Base-by-base conservation (phyloP, 1,140 invertebrate species). In the Arion vulgaris region DNA sequence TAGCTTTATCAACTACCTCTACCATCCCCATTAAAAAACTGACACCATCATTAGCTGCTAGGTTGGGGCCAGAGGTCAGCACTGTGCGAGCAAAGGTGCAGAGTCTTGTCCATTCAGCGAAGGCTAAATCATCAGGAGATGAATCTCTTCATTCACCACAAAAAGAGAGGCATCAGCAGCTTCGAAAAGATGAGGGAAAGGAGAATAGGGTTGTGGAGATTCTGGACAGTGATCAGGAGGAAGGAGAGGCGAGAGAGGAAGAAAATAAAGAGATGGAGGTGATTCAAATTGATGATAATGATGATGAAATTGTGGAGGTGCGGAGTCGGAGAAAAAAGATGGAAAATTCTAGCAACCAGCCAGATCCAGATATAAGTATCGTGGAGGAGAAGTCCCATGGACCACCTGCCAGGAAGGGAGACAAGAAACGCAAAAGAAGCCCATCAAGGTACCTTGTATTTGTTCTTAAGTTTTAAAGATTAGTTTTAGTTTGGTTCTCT, bases 341-440 rank as follows among this genome's bases (percentile, higher is more conserved):
- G 26, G 72, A 83, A 69, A 86, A 74, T 49, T 82, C 85, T 82
- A 81, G 83, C 80, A 84, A 28, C 34, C 2, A 19, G 23, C 57
- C n/a, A 66, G 41, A 81, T 26, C 73, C 26, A n/a, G 57, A 79
- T 76, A 15, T 84, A 1, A 68, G 51, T 34, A 73, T 81, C 7
- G 51, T 77, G 45, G 79, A 68, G 78, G 74, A 84, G 34, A 68
- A 71, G 75, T 81, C 68, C 53, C 80, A 74, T 26, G 80, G 57
- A 28, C 68, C 39, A 28, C 0, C 69, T 34, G 38, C 49, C 1
- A 73, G 53, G 57, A 66, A 69, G 32, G 71, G 41, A 39, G 5
- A 85, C 82, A 89, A 84, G 80, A 86, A 69, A 87, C 84, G 81
- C 32, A 76, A 45, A 36, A 74, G 76, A 49, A 83, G 81, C 38